Base-by-base conservation (phyloP, 2,888 invertebrate genomes). In the Cremastinae sp. region DNA sequence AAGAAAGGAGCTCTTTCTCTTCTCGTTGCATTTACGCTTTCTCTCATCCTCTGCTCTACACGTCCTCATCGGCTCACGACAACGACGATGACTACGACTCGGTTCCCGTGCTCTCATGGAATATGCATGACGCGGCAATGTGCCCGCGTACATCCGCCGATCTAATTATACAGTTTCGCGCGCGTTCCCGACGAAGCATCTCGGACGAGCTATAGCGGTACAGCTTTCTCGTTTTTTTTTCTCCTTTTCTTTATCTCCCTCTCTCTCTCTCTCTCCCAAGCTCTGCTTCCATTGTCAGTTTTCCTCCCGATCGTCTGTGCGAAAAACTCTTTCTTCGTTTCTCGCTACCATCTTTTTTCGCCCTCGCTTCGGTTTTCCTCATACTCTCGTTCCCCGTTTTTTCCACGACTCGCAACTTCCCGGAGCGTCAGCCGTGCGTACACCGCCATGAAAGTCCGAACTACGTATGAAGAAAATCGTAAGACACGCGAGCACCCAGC, bases 51-150 rank as follows among this genome's bases (percentile, higher is more conserved):
- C 10, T 9, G 34, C 28, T 54, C 65, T 14, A 16, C 65, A 51
- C 58, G 43, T 74, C 68, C 53, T 61, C 56, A 73, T 28, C 28
- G 28, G 28, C 28, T 56, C 72, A 74, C 73, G 71, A 75, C 74
- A 69, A 58, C 20, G 64, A 69, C 59, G 54, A 72, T 64, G 77
- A 72, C 69, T 73, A 72, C 75, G 64, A 62, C 74, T 77, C 75
- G 71, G 64, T 78, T 74, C 76, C 47, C 59, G 51, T 75, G 79
- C 73, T 79, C 84, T 87, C 84, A 88, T 88, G 76, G 86, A 87
- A 87, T 88, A 88, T 88, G 86, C 86, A 88, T 88, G 88, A 86
- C 84, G 86, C 87, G 87, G 84, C 87, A 87, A 87, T 87, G 83
- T 81, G 77, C 80, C 83, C 82, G 84, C 68, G 76, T 72, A 76